These are phyloP conservation scores for Apamea monoglypha DNA, from an alignment of 2,888 invertebrate species.

Conservation along the genomic window DNA sequence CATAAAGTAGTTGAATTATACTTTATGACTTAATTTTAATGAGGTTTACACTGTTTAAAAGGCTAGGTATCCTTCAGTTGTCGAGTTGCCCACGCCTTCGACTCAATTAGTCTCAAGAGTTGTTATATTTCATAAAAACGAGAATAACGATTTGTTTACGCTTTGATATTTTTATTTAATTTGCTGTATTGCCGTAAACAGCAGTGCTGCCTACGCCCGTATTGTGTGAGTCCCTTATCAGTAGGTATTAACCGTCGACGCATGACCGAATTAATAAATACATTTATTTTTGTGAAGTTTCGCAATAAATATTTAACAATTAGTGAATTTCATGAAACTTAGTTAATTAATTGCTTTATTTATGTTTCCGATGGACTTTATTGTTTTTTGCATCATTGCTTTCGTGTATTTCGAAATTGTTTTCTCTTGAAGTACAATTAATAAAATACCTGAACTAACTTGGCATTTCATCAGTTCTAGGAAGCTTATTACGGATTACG, in stretches of 20 bases:
- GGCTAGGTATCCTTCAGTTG: conserved; percentile 72
- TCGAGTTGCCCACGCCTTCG: conserved; percentile 71
- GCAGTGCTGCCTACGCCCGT: conserved; percentile 42
- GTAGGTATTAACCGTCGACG: not conserved
- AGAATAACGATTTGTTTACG: conserved; percentile 79
- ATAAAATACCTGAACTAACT: conserved; percentile 1
- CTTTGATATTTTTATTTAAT: conserved; percentile 71
- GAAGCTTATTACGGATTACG: not conserved
- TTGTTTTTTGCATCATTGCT: conserved; percentile 14
- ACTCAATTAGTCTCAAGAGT: conserved; percentile 69
- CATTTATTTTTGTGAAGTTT: not conserved
- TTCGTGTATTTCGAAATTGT: conserved; percentile 14
- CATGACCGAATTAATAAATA: conserved; percentile 8
- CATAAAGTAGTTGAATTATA: conserved; percentile 61
- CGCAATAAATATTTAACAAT: conserved; percentile 1
- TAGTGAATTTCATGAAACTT: conserved; percentile 17
- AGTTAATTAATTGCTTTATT: conserved; percentile 5
- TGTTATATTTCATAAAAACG: conserved; percentile 69
- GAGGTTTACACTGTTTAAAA: conserved; percentile 55
- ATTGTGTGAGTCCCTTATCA: conserved; percentile 23
- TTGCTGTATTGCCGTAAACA: conserved; percentile 60
- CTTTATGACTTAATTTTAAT: conserved; percentile 63
- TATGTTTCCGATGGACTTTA: conserved; percentile 9
- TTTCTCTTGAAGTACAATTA: not conserved
- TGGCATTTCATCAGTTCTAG: not conserved